phyloP scores from a whole-genome alignment of 2,888 invertebrate genomes.

The Maniola hyperantus region DNA sequence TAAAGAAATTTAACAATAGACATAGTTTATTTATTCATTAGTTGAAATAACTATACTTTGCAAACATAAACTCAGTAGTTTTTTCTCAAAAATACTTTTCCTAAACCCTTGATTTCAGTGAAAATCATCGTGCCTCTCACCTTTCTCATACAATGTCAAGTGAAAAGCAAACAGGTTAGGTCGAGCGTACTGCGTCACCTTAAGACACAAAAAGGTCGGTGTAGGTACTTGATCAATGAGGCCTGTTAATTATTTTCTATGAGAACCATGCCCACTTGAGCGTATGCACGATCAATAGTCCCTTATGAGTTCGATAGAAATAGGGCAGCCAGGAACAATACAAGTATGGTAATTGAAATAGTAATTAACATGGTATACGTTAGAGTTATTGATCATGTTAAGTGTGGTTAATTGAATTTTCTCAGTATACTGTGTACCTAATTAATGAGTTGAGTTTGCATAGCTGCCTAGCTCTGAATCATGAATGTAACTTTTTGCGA shows the following conservation, averaged over 20 bases:
- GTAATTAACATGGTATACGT: slow-evolving; percentile 1
- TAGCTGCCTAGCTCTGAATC: background rate
- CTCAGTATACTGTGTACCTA: background rate
- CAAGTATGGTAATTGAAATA: slow-evolving; percentile 8
- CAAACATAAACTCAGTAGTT: too few relatives aligned
- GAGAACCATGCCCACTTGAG: slow-evolving; percentile 8
- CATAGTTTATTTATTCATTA: too few relatives aligned
- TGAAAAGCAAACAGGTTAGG: too few relatives aligned
- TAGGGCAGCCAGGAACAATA: slow-evolving; percentile 2
- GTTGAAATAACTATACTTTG: too few relatives aligned
- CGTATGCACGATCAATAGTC: background rate
- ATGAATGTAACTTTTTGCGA: background rate
- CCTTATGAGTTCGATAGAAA: slow-evolving; percentile 3
- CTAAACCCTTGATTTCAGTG: too few relatives aligned
- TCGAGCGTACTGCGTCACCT: too few relatives aligned
- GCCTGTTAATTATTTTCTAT: slow-evolving; percentile 15
- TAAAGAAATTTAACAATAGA: too few relatives aligned
- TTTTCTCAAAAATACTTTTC: too few relatives aligned
- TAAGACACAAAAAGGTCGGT: background rate
- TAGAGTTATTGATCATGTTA: slow-evolving; percentile 7
- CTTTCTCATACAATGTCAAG: too few relatives aligned
- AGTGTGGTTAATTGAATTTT: slow-evolving; percentile 6
- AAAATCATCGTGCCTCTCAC: too few relatives aligned
- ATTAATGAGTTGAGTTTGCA: slow-evolving; percentile 1
- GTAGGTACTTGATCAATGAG: slow-evolving; percentile 7